These are phyloP conservation scores for Drosophila subsilvestris DNA, from an alignment of 2,888 invertebrate genomes.

Conservation along the genomic window DNA sequence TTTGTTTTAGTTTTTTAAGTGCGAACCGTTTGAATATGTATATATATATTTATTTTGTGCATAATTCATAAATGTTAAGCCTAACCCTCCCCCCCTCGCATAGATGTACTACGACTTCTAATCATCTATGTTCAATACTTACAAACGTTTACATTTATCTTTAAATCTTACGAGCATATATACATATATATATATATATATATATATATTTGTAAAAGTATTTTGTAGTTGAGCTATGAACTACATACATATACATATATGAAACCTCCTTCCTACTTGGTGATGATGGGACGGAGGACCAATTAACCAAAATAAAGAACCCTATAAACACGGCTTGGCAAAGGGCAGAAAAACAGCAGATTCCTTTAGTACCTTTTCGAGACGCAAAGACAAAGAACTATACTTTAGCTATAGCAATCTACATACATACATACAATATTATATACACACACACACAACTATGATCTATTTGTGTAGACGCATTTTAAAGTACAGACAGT, in stretches of 20 bases:
- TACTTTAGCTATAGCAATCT: slow-evolving; percentile 11
- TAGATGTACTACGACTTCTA: slow-evolving; percentile 24
- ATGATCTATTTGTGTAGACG: slow-evolving; percentile 66
- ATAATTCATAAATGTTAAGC: slow-evolving; percentile 62
- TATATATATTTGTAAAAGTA: slow-evolving; percentile 59
- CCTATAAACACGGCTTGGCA: slow-evolving; percentile 30
- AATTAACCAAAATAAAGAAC: slow-evolving; percentile 16
- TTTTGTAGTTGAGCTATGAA: slow-evolving; percentile 49
- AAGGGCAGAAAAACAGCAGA: slow-evolving; percentile 23
- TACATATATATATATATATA: slow-evolving; percentile 4
- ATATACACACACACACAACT: slow-evolving; percentile 27
- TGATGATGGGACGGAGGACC: slow-evolving; percentile 13
- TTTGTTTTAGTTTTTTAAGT: slow-evolving; percentile 63
- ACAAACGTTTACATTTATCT: slow-evolving; percentile 5
- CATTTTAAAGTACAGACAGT: slow-evolving; percentile 62
- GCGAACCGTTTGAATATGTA: slow-evolving; percentile 55
- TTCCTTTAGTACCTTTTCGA: slow-evolving; percentile 72
- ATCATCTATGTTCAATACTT: slow-evolving; percentile 35
- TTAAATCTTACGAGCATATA: slow-evolving; percentile 1
- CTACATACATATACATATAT: slow-evolving; percentile 3
- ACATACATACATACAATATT: not conserved
- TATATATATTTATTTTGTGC: slow-evolving; percentile 55
- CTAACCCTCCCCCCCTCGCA: slow-evolving; percentile 24
- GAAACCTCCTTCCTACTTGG: slow-evolving; percentile 1
- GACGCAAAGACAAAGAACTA: slow-evolving; percentile 52